phyloP scores from a whole-genome alignment of 2,888 invertebrate species.

The Polymixis lichenea region DNA sequence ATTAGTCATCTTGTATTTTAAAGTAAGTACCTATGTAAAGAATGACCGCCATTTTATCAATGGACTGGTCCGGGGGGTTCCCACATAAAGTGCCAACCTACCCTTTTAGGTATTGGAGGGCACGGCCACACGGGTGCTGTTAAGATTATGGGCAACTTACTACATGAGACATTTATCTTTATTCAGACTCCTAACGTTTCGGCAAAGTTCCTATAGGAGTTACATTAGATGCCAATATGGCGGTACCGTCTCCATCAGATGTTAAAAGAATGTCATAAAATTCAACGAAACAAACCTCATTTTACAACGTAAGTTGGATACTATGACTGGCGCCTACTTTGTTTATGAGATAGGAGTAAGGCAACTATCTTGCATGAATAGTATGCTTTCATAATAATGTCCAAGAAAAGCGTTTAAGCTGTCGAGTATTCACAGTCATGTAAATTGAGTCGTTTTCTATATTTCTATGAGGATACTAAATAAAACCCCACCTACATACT shows the following conservation, averaged over 20 bases:
- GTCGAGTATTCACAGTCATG: slow-evolving; percentile 40
- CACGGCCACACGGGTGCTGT: too few species aligned
- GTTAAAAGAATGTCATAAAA: slow-evolving; percentile 13
- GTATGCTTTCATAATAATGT: slow-evolving; percentile 44
- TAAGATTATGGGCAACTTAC: background rate
- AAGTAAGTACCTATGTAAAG: background rate
- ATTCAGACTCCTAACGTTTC: background rate
- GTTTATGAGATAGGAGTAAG: slow-evolving; percentile 26
- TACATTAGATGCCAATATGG: background rate
- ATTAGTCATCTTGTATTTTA: slow-evolving; percentile 12
- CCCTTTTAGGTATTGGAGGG: background rate
- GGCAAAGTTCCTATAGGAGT: background rate
- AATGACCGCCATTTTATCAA: background rate
- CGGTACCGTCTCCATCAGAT: background rate
- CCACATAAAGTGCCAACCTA: background rate
- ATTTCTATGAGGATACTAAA: slow-evolving; percentile 46
- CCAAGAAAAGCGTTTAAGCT: slow-evolving; percentile 40
- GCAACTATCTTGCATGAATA: slow-evolving; percentile 25
- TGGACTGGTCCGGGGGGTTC: background rate
- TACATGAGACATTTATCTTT: background rate
- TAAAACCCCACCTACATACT: slow-evolving; percentile 40
- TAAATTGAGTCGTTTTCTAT: slow-evolving; percentile 45
- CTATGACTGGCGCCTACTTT: slow-evolving; percentile 36
- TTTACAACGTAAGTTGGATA: slow-evolving; percentile 26
- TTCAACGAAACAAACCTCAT: slow-evolving; percentile 2